These are phyloP conservation scores for Brachirus orientalis DNA, from an alignment of 2,113 vertebrate species.

Conservation along the genomic window DNA sequence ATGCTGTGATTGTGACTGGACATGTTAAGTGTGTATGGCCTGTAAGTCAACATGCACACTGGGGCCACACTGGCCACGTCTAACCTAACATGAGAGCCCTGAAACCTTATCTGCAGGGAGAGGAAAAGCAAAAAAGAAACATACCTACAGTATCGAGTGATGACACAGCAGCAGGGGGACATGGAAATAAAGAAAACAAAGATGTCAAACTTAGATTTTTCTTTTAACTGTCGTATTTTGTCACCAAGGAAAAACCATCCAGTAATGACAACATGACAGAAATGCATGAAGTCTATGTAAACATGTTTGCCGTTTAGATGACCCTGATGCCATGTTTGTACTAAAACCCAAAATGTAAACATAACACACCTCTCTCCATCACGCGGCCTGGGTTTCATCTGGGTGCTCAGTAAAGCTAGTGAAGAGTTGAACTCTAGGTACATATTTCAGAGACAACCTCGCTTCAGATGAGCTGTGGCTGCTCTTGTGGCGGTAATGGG, in stretches of 20 bases:
- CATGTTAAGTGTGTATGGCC: conserved; percentile 19
- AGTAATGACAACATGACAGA: neutral
- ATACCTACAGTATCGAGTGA: conserved; percentile 68
- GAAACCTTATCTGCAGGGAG: conserved; percentile 19
- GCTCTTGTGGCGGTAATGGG: conserved; percentile 94
- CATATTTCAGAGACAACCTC: conserved; percentile 94
- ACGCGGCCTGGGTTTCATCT: conserved; percentile 1
- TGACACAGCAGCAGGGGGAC: conserved; percentile 24
- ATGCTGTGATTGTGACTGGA: conserved; percentile 49
- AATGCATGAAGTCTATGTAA: neutral
- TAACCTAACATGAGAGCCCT: conserved; percentile 25
- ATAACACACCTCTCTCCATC: neutral
- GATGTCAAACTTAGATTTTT: conserved; percentile 12
- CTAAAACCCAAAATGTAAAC: neutral
- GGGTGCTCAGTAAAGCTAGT: conserved; percentile 50
- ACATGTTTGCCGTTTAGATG: neutral
- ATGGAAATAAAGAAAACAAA: conserved; percentile 43
- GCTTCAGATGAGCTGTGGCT: conserved; percentile 93
- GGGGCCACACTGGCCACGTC: conserved; percentile 39
- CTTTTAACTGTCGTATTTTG: too few species aligned
- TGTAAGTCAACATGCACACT: conserved; percentile 26
- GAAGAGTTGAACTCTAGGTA: conserved; percentile 90
- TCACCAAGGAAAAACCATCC: too few species aligned
- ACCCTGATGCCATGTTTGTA: neutral
- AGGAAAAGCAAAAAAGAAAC: conserved; percentile 28